These are phyloP conservation scores for Poeciliopsis turneri DNA, from an alignment of 2,797 vertebrate genomes.

Conservation along the genomic window DNA sequence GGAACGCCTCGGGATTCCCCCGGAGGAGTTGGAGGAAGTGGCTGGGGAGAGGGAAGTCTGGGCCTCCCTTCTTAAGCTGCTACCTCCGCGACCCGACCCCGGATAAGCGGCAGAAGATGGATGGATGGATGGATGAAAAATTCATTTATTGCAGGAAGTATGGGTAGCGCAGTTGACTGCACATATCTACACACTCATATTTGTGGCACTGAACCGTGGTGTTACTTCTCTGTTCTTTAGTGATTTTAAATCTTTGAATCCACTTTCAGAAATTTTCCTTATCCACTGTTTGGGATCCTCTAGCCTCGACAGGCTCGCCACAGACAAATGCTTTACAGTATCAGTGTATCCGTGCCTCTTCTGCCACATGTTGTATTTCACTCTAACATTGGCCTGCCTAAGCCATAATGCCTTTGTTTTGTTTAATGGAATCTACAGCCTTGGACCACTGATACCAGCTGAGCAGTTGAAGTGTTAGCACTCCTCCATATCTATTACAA, in stretches of 20 bases:
- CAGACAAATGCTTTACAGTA: slow-evolving; percentile 83
- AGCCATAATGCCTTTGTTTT: slow-evolving; percentile 88
- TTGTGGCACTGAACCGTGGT: slow-evolving; percentile 35
- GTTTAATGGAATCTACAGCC: slow-evolving; percentile 91
- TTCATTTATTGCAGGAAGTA: slow-evolving; percentile 95
- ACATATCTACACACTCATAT: slow-evolving; percentile 44
- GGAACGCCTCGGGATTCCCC: too few relatives aligned
- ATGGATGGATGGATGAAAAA: too few relatives aligned
- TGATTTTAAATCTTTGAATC: slow-evolving; percentile 62
- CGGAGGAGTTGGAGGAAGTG: too few relatives aligned
- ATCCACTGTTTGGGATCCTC: slow-evolving; percentile 79
- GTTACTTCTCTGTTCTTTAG: slow-evolving; percentile 40
- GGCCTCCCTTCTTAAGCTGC: too few relatives aligned
- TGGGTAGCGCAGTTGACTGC: slow-evolving; percentile 50
- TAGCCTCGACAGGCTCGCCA: slow-evolving; percentile 73
- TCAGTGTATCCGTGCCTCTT: slow-evolving; percentile 81
- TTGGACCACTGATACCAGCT: slow-evolving; percentile 88
- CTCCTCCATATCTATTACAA: slow-evolving; percentile 99
- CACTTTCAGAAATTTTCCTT: slow-evolving; percentile 65
- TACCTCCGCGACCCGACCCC: too few relatives aligned
- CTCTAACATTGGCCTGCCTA: slow-evolving; percentile 88
- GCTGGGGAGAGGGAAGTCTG: too few relatives aligned
- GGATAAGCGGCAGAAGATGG: too few relatives aligned
- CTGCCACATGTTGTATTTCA: slow-evolving; percentile 87
- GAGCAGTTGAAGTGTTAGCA: slow-evolving; percentile 94